Evolutionary conservation across 2,888 invertebrate species (phyloP).

Genomic region (Drosophila infuscata): DNA sequence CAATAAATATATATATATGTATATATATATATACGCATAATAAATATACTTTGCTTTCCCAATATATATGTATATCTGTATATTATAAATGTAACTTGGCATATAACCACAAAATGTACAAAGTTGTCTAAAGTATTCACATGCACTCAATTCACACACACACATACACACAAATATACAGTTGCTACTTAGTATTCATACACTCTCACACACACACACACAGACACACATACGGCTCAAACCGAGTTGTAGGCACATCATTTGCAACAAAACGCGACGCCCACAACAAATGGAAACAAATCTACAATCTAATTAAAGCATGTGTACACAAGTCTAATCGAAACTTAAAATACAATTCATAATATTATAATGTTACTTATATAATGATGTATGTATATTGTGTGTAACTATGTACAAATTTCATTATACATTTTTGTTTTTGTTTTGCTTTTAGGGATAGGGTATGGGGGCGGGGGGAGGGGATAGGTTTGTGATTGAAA

Average conservation of each 20-base stretch:
- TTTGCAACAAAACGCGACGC: conserved; percentile 73
- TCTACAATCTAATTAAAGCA: conserved; percentile 80
- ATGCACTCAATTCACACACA: conserved; percentile 31
- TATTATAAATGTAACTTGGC: conserved; percentile 65
- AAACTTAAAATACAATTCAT: conserved; percentile 44
- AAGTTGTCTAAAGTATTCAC: conserved; percentile 41
- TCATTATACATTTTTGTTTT: background rate
- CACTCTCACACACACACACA: conserved; percentile 20
- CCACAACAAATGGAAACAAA: conserved; percentile 72
- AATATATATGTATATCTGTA: conserved; percentile 44
- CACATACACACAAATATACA: conserved; percentile 16
- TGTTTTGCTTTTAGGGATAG: conserved; percentile 3
- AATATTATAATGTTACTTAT: conserved; percentile 35
- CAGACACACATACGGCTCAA: conserved; percentile 35
- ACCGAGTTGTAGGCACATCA: conserved; percentile 77
- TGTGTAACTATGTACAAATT: conserved; percentile 47
- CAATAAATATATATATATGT: conserved; percentile 58
- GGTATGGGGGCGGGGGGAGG: background rate
- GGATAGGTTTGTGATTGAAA: conserved; percentile 30
- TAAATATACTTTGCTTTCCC: conserved; percentile 56
- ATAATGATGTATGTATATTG: conserved; percentile 36
- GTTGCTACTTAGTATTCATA: conserved; percentile 19
- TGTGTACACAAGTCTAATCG: conserved; percentile 65
- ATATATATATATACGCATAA: conserved; percentile 46
- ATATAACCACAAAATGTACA: conserved; percentile 63